A percentile compares a stretch with the other conserved stretches of the same genome.
phyloP scores from a whole-genome alignment of 2,888 invertebrate species.

The Mellilla xanthometata region DNA sequence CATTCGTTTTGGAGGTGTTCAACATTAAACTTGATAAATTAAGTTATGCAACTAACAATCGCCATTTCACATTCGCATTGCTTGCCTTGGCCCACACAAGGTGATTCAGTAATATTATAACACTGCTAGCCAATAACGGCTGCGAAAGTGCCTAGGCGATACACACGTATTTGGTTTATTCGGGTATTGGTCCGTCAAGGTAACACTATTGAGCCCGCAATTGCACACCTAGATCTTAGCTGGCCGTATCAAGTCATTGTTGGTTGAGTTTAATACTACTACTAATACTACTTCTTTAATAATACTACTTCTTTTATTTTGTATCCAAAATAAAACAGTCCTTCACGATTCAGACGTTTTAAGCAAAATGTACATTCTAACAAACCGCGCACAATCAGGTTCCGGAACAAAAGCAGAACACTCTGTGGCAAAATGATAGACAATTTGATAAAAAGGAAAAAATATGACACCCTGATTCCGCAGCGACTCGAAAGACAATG shows the following conservation, averaged over 20 bases:
- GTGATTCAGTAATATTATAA: constrained; percentile 76
- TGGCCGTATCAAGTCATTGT: not conserved
- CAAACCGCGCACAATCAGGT: not conserved
- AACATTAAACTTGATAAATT: constrained; percentile 14
- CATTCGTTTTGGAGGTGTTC: constrained; percentile 16
- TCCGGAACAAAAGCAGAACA: constrained; percentile 5
- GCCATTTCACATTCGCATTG: constrained; percentile 73
- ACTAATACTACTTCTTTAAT: no score
- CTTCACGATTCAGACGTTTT: no score
- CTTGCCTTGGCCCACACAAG: constrained; percentile 77
- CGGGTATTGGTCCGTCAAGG: constrained; percentile 23
- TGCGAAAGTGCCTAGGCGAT: constrained; percentile 68
- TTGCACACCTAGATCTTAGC: not conserved
- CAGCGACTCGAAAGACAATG: constrained; percentile 21
- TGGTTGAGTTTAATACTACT: no score
- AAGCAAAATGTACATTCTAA: no score
- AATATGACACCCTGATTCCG: constrained; percentile 24
- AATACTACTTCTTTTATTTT: no score
- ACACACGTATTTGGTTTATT: constrained; percentile 51
- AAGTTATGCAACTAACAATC: constrained; percentile 54
- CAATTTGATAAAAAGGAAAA: constrained; percentile 23
- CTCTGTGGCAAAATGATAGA: constrained; percentile 19
- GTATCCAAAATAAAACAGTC: no score
- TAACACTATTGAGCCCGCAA: constrained; percentile 9
- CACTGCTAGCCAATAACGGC: constrained; percentile 66